Percentiles rank a stretch among this genome's conserved stretches.
Evolutionary conservation across 2,797 vertebrate species (phyloP).

Genomic region (Carduelis carduelis): DNA sequence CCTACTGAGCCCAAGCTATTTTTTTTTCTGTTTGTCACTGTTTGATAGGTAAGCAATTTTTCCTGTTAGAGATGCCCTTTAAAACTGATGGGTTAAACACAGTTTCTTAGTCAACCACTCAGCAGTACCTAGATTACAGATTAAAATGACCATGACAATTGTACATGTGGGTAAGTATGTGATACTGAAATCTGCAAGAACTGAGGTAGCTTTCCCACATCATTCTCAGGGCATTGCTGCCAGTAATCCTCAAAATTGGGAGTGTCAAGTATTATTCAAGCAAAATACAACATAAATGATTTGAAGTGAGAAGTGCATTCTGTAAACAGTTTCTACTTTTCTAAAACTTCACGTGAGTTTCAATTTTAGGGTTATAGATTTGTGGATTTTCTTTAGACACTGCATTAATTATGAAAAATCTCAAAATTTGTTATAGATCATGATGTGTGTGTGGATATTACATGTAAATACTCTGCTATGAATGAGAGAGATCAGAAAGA

Average conservation of each 20-base stretch:
- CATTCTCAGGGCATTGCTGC: not conserved
- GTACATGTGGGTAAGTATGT: not conserved
- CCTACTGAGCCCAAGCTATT: not conserved
- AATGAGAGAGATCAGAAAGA: not conserved
- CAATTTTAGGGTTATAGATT: not conserved
- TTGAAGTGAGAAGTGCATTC: not conserved
- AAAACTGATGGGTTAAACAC: not conserved
- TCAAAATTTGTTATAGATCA: not conserved
- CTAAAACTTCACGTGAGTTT: not conserved
- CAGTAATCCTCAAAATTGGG: not conserved
- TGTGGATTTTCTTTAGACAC: not conserved
- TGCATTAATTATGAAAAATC: not conserved
- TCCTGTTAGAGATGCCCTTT: not conserved
- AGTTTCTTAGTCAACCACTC: not conserved
- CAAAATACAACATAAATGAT: not conserved
- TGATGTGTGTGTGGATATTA: not conserved
- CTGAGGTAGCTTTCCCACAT: not conserved
- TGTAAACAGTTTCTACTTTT: not conserved
- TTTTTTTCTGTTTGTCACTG: not conserved
- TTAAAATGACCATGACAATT: not conserved
- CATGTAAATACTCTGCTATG: not conserved
- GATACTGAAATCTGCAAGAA: not conserved
- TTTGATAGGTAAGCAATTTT: not conserved
- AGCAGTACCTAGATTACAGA: not conserved
- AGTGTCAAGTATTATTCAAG: not conserved